phyloP scores from a whole-genome alignment of 1,140 invertebrate genomes.

The Papilio xuthus region DNA sequence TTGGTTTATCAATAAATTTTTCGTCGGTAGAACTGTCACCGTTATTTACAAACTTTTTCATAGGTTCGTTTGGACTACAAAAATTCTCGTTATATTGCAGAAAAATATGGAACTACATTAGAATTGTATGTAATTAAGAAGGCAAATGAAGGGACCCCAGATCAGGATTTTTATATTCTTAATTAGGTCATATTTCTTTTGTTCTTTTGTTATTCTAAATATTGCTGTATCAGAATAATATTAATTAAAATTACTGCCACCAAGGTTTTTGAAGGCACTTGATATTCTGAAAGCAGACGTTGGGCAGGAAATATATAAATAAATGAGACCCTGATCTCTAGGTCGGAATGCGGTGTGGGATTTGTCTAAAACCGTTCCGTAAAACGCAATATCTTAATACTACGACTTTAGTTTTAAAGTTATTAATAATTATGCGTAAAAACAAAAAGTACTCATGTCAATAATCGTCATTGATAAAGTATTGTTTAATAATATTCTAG shows the following conservation, averaged over 20 bases:
- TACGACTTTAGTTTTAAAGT: neutral
- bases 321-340: constrained; percentile 14
- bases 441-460: neutral
- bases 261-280: constrained; percentile 3
- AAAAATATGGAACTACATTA: too few relatives aligned
- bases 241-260: neutral
- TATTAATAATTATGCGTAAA: neutral
- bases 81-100: too few relatives aligned
- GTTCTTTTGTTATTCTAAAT: neutral
- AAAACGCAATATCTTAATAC: neutral
- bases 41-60: too few relatives aligned
- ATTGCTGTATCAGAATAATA: neutral
- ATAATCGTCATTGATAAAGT: too few relatives aligned
- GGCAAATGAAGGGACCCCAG: too few relatives aligned
- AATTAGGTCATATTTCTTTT: too few relatives aligned
- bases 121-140: too few relatives aligned
- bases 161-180: too few relatives aligned
- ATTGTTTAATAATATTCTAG: too few relatives aligned
- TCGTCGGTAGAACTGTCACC: too few relatives aligned
- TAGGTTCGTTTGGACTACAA: too few relatives aligned
- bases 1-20: neutral
- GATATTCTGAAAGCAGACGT: constrained; percentile 9
- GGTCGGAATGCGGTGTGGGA: constrained; percentile 17
- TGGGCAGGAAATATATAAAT: constrained; percentile 18
- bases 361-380: neutral